phyloP scores from a whole-genome alignment of 2,113 vertebrate genomes.

The Mola mola region DNA sequence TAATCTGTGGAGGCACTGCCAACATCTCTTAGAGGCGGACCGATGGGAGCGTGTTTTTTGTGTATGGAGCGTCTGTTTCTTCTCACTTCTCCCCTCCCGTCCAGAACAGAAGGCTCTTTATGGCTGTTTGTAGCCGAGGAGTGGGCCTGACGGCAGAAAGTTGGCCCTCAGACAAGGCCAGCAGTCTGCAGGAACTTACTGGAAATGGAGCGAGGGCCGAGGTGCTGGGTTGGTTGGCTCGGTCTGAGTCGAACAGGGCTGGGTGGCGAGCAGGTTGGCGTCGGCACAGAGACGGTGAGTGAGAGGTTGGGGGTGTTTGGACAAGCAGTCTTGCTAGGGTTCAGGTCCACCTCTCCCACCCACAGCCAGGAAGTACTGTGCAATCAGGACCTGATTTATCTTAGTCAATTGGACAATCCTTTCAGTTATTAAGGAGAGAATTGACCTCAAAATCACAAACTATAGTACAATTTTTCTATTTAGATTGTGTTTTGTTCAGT shows the following conservation, averaged over 20 bases:
- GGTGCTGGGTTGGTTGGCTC: conserved; percentile 62
- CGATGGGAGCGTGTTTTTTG: conserved; percentile 71
- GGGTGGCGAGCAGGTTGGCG: conserved; percentile 66
- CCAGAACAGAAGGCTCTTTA: conserved; percentile 91
- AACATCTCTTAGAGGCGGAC: conserved; percentile 41
- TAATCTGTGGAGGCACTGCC: conserved; percentile 61
- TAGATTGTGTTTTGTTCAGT: too few species aligned
- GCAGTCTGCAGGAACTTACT: conserved; percentile 84
- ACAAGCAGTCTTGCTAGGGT: conserved; percentile 38
- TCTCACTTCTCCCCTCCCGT: conserved; percentile 79
- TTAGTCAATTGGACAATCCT: too few species aligned
- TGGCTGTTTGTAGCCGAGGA: conserved; percentile 77
- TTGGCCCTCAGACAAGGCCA: conserved; percentile 83
- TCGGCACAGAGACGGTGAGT: conserved; percentile 53
- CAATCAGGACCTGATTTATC: conserved; percentile 20
- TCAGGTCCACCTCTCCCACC: too few species aligned
- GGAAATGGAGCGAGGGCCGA: conserved; percentile 80
- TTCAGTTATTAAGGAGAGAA: too few species aligned
- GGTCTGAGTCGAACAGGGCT: conserved; percentile 46
- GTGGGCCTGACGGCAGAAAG: conserved; percentile 81
- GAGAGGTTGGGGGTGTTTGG: conserved; percentile 20
- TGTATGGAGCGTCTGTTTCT: conserved; percentile 90
- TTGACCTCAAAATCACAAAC: too few species aligned
- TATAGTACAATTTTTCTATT: too few species aligned
- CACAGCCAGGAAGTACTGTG: conserved; percentile 25